These are phyloP conservation scores for Nixonia krombeini DNA, from an alignment of 1,140 invertebrate species.

Conservation along the genomic window DNA sequence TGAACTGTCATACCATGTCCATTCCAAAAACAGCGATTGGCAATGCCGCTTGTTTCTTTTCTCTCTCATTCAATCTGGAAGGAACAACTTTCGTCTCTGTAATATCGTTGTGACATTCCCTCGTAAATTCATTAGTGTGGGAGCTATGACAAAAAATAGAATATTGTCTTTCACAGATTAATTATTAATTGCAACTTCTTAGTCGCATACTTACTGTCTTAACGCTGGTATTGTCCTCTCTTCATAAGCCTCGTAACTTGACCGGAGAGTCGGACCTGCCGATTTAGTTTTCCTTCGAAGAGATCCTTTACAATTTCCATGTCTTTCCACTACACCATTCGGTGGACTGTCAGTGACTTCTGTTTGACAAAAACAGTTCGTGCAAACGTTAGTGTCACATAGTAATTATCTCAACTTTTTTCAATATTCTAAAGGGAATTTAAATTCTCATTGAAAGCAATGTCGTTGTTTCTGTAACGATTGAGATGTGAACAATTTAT, in stretches of 20 bases:
- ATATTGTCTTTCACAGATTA: slow-evolving; percentile 1
- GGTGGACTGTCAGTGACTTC: slow-evolving; percentile 63
- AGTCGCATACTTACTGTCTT: slow-evolving; percentile 77
- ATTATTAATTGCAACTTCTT: neutral
- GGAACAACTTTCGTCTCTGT: slow-evolving; percentile 71
- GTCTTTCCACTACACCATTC: slow-evolving; percentile 62
- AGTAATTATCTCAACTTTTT: too few species aligned
- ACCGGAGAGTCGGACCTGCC: slow-evolving; percentile 77
- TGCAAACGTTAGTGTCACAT: too few species aligned
- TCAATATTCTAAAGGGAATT: too few species aligned
- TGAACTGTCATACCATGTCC: slow-evolving; percentile 77
- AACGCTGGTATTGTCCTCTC: slow-evolving; percentile 86
- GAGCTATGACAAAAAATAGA: slow-evolving; percentile 73
- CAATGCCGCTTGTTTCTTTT: slow-evolving; percentile 90
- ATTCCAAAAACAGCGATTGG: slow-evolving; percentile 93
- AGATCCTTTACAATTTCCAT: slow-evolving; percentile 68
- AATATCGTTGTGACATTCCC: slow-evolving; percentile 77
- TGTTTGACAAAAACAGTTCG: slow-evolving; percentile 8
- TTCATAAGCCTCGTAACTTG: slow-evolving; percentile 89
- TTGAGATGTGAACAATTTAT: neutral
- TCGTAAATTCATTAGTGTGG: slow-evolving; percentile 83
- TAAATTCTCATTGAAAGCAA: too few species aligned
- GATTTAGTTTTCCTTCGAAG: slow-evolving; percentile 81
- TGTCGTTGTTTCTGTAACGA: too few species aligned
- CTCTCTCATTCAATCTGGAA: slow-evolving; percentile 86